A percentile compares a stretch with the other conserved stretches of the same genome.
phyloP scores from a whole-genome alignment of 2,113 vertebrate species.

The Puntigrus tetrazona region DNA sequence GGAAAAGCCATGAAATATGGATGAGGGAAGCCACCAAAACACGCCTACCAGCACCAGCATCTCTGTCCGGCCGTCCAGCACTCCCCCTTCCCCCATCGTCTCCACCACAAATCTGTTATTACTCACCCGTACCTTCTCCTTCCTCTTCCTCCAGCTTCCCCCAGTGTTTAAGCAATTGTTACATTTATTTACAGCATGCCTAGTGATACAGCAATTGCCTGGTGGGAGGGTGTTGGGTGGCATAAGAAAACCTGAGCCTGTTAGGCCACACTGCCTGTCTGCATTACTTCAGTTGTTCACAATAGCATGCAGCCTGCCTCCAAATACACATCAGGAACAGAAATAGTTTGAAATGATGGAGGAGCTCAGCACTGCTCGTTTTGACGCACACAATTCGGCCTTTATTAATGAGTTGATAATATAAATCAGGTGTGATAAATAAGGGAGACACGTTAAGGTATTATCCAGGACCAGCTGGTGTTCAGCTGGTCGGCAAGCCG shows the following conservation, averaged over 20 bases:
- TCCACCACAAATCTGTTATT: constrained; percentile 26
- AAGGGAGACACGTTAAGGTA: background rate
- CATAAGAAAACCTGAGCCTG: background rate
- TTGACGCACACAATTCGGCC: background rate
- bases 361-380: background rate
- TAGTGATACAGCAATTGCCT: constrained; percentile 60
- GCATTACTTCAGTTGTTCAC: background rate
- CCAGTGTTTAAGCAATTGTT: constrained; percentile 60
- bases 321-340: background rate
- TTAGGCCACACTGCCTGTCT: background rate
- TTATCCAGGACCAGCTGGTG: background rate
- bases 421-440: background rate
- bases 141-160: constrained; percentile 9
- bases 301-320: background rate
- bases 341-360: background rate
- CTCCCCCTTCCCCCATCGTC: constrained; percentile 27
- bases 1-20: constrained; percentile 78
- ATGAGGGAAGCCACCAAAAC: constrained; percentile 76
- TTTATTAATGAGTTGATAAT: background rate
- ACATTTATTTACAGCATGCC: constrained; percentile 62
- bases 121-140: constrained; percentile 46
- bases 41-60: constrained; percentile 57
- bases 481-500: background rate
- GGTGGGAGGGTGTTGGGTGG: constrained; percentile 51
- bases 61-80: constrained; percentile 32